These are phyloP conservation scores for Drosophila lacteicornis DNA, from an alignment of 1,140 invertebrate species.

Conservation along the genomic window DNA sequence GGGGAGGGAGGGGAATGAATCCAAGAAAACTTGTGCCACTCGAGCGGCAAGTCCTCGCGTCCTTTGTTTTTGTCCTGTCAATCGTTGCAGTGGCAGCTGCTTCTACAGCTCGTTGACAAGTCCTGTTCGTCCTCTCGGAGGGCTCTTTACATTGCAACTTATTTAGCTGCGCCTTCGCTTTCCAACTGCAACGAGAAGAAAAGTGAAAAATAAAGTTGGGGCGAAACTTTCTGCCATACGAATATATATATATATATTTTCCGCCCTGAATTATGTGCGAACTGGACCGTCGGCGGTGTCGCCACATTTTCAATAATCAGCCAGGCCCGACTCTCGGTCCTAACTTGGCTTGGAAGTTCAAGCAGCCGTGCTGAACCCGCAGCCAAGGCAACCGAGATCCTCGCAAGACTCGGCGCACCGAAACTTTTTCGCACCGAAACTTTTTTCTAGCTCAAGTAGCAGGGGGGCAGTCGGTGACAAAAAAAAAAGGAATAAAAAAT, in stretches of 20 bases:
- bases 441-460: constrained; percentile 65
- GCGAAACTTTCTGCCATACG: constrained; percentile 19
- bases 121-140: constrained; percentile 62
- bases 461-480: constrained; percentile 34
- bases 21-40: constrained; percentile 57
- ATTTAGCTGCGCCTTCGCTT: constrained; percentile 70
- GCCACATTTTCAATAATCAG: constrained; percentile 82
- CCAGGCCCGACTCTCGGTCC: constrained; percentile 49
- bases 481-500: constrained; percentile 32
- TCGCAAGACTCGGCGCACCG: constrained; percentile 42
- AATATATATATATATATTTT: constrained; percentile 8
- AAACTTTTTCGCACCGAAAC: constrained; percentile 59
- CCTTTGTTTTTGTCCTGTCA: constrained; percentile 77
- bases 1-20: constrained; percentile 21
- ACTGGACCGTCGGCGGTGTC: constrained; percentile 72
- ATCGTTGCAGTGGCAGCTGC: constrained; percentile 66
- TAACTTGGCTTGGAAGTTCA: constrained; percentile 77
- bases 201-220: constrained; percentile 61
- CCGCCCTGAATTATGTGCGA: constrained; percentile 70
- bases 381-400: constrained; percentile 30
- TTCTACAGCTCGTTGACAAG: constrained; percentile 46
- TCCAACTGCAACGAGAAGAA: constrained; percentile 59
- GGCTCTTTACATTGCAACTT: constrained; percentile 81
- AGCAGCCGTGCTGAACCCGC: constrained; percentile 55
- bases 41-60: constrained; percentile 34